These are phyloP conservation scores for Epinotia ramella DNA, from an alignment of 2,888 invertebrate species.

Conservation along the genomic window DNA sequence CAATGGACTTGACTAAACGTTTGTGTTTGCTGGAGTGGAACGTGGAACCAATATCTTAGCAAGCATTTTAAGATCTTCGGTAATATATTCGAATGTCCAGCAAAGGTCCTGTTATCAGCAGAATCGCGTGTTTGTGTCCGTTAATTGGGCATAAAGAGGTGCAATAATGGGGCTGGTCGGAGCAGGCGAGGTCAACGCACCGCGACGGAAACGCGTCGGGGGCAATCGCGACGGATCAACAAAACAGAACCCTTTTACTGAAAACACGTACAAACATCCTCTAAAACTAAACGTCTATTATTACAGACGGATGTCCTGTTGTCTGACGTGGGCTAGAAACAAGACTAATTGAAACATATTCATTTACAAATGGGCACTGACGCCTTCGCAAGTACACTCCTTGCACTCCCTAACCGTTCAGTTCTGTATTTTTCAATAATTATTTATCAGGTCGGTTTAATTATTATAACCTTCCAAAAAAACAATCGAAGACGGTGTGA, in stretches of 20 bases:
- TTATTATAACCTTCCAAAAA: neutral
- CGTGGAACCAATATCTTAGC: slow-evolving; percentile 14
- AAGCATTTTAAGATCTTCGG: slow-evolving; percentile 32
- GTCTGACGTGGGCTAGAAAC: slow-evolving; percentile 29
- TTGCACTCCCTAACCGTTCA: neutral
- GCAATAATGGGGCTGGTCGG: slow-evolving; percentile 51
- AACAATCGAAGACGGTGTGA: neutral
- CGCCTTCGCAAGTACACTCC: slow-evolving; percentile 15
- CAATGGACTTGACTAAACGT: slow-evolving; percentile 2
- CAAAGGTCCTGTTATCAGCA: slow-evolving; percentile 38
- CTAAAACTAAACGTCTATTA: slow-evolving; percentile 39
- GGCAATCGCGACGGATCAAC: slow-evolving; percentile 49
- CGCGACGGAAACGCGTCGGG: slow-evolving; percentile 54
- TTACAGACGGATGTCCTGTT: slow-evolving; percentile 48
- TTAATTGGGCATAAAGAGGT: slow-evolving; percentile 60
- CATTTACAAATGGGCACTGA: slow-evolving; percentile 29
- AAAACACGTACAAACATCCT: slow-evolving; percentile 43
- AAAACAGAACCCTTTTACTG: slow-evolving; percentile 42
- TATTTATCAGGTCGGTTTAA: neutral
- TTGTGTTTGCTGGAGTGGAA: slow-evolving; percentile 8
- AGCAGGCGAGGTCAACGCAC: slow-evolving; percentile 54
- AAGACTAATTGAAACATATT: slow-evolving; percentile 35
- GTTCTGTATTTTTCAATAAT: neutral
- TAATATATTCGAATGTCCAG: slow-evolving; percentile 39
- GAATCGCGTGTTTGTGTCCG: slow-evolving; percentile 50